Evolutionary conservation across 2,113 vertebrate genomes (phyloP), one percentile per base, ranked within the genome.

Genomic region (Oncorhynchus mykiss): DNA sequence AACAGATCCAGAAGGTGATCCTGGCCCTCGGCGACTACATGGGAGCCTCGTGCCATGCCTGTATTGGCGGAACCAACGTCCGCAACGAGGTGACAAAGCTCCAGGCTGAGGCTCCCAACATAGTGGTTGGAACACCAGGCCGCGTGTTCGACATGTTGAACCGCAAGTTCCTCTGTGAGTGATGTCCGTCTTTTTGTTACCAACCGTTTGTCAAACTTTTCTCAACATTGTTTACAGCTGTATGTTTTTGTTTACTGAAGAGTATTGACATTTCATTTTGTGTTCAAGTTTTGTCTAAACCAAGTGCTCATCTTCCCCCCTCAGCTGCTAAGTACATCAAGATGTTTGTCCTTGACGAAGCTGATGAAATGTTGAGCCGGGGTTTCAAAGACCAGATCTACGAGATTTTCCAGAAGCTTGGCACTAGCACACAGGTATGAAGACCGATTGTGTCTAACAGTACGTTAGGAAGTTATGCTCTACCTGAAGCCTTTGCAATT

Each of bases 321-420:
- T 18, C 75, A 95, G 94, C 94, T 70, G 92, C 94, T 68, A 95
- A 94, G 90, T 94, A 93, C 93, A 95, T 95, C 89, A 95, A 95
- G 88, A 95, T 95, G 95, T 95, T 95, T 79, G 95, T 95, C 86
- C 87, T 95, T 90, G 95, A 95, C 88, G 94, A 95, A 91, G 95
- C 95, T 78, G 95, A 95, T 92, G 94, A 95, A 88, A 95, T 95
- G 94, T 82, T 95, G 89, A 95, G 94, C 85, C 91, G 95, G 85
- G 94, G 94, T 59, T 95, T 95, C 89, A 95, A 95, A 87, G 94
- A 95, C 93, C 95, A 95, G 87, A 95, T 95, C 66, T 95, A 95
- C 77, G 94, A 95, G 82, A 95, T 95, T 87, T 95, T 95, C 73
- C 94, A 95, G 71, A 95, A 95, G 82, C 48, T 95, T 24, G 94